These are phyloP conservation scores for Lanistes nyassanus DNA, from an alignment of 1,140 invertebrate species.

Conservation along the genomic window DNA sequence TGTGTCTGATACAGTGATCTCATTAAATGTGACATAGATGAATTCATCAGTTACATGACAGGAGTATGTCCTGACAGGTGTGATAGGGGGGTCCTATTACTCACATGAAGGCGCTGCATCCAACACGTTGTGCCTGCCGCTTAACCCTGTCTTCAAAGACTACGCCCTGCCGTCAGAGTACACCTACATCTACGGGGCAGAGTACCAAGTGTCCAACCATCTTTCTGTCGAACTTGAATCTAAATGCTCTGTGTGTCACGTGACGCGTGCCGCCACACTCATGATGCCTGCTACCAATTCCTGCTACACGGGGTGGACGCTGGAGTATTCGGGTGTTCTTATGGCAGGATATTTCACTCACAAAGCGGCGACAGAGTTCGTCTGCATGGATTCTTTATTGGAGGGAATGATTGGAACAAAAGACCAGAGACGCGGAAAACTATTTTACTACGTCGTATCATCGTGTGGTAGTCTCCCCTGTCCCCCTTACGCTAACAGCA, in stretches of 20 bases:
- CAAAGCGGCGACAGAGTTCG: constrained; percentile 20
- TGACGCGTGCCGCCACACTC: background rate
- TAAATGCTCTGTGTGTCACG: background rate
- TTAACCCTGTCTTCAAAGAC: background rate
- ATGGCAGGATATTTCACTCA: constrained; percentile 22
- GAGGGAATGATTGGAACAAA: constrained; percentile 26
- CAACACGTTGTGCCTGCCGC: background rate
- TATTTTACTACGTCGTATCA: constrained; percentile 34
- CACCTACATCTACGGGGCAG: background rate
- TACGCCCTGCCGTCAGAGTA: background rate
- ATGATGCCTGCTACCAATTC: constrained; percentile 45
- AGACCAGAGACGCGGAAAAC: constrained; percentile 25
- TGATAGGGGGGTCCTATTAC: background rate
- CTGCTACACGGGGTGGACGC: constrained; percentile 40
- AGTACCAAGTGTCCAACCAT: background rate
- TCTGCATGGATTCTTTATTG: constrained; percentile 41
- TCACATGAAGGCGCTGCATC: background rate
- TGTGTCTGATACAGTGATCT: no score
- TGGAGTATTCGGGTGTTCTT: constrained; percentile 40
- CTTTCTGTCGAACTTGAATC: background rate
- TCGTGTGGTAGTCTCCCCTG: constrained; percentile 24
- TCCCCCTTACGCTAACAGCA: constrained; percentile 35
- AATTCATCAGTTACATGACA: background rate
- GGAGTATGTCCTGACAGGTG: background rate
- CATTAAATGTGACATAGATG: no score